Evolutionary conservation across 2,888 invertebrate species (phyloP), one percentile per base, ranked within the genome.

Genomic region (Atrina japonica): DNA sequence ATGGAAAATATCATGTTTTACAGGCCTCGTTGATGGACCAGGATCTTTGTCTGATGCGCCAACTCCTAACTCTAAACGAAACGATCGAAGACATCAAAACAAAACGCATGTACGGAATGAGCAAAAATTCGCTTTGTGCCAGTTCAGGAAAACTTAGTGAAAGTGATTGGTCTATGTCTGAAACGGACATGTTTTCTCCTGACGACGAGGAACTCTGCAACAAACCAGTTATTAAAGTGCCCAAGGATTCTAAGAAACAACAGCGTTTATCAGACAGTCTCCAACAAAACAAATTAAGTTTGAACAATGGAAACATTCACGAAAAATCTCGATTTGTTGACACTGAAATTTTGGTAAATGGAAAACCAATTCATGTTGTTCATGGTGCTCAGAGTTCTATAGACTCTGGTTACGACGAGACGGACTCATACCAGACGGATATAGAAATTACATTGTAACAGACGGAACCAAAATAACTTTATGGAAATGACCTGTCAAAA

Each of bases 1-100:
- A n/a, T n/a, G n/a, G n/a, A n/a, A n/a, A n/a, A n/a, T n/a, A n/a
- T n/a, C n/a, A n/a, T n/a, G n/a, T n/a, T n/a, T 35, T 35, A 11
- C 82, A 88, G 88, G 82, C 84, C 9, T 87, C 86, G 0, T 71
- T 88, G 52, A 85, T 88, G 80, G 88, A 88, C 73, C 88, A 87
- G 73, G 88, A 88, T 60, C 69, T 88, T 55, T 84, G 82, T 7
- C 73, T 88, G 74, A 87, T 88, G 88, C 84, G 85, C 56, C 88
- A 87, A 69, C 80, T 88, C 18, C 80, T 88, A 55, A 88, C 86
- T 6, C 75, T 88, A 29, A 88, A 88, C 71, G 88, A 88, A 73
- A 81, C 84, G 16, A 88, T 88, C 30, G 88, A 88, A 75, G 88
- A 87, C 53, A 77, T 88, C 47, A 88, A 88, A 78, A 74, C 64